A percentile compares a stretch with the other conserved stretches of the same genome.
Conservation (phyloP, 1,140 invertebrate genomes). For the Trissolcus basalis region DNA sequence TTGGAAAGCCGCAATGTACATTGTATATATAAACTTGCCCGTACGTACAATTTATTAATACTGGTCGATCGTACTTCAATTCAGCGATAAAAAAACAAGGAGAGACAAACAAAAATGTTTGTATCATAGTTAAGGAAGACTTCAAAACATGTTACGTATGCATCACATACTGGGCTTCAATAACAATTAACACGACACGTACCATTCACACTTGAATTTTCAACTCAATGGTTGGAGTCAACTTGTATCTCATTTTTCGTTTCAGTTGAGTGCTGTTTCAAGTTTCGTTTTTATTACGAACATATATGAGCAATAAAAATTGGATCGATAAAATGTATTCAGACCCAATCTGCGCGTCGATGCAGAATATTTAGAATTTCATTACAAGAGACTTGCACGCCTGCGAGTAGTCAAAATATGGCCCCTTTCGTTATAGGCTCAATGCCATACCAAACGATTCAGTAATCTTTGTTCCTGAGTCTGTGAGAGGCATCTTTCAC, state of each 20-base stretch:
- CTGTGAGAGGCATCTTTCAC: conserved; percentile 68
- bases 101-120: conserved; percentile 63
- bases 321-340: conserved; percentile 62
- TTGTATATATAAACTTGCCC: conserved; percentile 26
- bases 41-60: conserved; percentile 54
- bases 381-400: conserved; percentile 64
- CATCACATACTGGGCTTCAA: conserved; percentile 34
- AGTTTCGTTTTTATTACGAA: conserved; percentile 66
- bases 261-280: too few species aligned
- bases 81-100: conserved; percentile 40
- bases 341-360: conserved; percentile 60
- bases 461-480: conserved; percentile 65
- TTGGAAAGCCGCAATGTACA: conserved; percentile 14
- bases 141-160: conserved; percentile 63
- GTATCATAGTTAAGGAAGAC: conserved; percentile 66
- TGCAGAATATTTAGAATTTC: conserved; percentile 74
- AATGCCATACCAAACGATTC: conserved; percentile 63
- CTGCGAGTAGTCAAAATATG: conserved; percentile 72
- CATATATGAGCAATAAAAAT: conserved; percentile 72
- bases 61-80: conserved; percentile 54
- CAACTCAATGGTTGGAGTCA: conserved; percentile 29
- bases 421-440: conserved; percentile 73
- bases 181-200: conserved; percentile 45
- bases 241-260: conserved; percentile 1
- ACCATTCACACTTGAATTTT: conserved; percentile 39